These are phyloP conservation scores for Neuroterus valhalla DNA, from an alignment of 1,140 invertebrate genomes.

Conservation along the genomic window DNA sequence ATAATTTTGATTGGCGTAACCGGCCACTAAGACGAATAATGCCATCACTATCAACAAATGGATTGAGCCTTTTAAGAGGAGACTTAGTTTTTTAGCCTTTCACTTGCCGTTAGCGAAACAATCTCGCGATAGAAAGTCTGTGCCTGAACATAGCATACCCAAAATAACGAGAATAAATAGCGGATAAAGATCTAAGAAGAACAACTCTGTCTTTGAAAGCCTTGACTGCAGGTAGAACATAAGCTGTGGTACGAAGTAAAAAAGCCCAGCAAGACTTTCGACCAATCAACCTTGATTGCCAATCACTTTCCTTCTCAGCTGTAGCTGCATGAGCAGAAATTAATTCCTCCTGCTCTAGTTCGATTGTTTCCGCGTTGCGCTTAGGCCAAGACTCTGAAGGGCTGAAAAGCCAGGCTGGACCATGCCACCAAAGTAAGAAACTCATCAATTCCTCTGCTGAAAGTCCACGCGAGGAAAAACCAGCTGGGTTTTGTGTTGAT, in stretches of 20 bases:
- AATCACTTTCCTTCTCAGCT: too few species aligned
- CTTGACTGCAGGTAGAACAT: neutral
- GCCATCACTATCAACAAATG: neutral
- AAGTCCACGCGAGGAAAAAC: slow-evolving; percentile 38
- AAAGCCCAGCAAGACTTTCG: neutral
- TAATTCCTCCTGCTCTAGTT: too few species aligned
- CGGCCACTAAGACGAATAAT: neutral
- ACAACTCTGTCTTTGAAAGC: neutral
- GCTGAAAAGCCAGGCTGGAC: slow-evolving; percentile 25
- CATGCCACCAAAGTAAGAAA: slow-evolving; percentile 31
- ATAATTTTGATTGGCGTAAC: neutral
- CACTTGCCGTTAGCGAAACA: neutral
- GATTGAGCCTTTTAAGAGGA: neutral
- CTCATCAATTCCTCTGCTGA: neutral
- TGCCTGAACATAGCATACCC: neutral
- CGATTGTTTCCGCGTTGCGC: too few species aligned
- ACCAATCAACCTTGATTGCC: too few species aligned
- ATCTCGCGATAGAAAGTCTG: neutral
- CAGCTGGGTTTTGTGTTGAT: slow-evolving; percentile 55
- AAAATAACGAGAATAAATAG: neutral
- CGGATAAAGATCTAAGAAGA: neutral
- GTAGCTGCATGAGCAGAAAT: too few species aligned
- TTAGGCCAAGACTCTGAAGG: neutral
- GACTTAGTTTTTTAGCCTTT: neutral
- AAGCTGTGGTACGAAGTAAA: neutral